Base-by-base conservation (phyloP, 2,888 invertebrate species). In the Tortricodes alternella region DNA sequence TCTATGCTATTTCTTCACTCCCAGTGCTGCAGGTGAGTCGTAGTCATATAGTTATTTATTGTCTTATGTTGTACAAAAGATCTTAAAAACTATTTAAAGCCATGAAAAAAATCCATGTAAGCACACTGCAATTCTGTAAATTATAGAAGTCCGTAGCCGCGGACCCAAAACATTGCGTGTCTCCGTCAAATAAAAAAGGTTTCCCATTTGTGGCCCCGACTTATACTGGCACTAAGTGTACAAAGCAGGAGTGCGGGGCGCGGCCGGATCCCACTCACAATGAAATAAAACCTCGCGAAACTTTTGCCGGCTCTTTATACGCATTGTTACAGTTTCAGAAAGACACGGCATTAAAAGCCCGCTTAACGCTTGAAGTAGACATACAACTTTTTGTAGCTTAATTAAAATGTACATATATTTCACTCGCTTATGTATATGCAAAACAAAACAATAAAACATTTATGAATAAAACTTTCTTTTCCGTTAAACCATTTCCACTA, bases 171-270 rank as follows among this genome's bases (percentile, higher is more conserved):
- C 70, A 70, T 68, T 65, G 69, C 71, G 68, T 72, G 73, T 70
- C 66, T 64, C 62, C 68, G 68, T 62, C 67, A 70, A 77, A 80
- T 76, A 79, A 76, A 77, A 78, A 74, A 72, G 68, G 70, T 80
- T 81, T 82, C 70, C 74, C 77, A 83, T 81, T 80, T 72, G 73
- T 71, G 69, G 72, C 67, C 76, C 73, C 74, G 76, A 79, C 77
- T 82, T 79, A 77, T 72, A 72, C 71, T 68, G 65, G 67, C 74
- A 73, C 72, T 79, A 73, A 77, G 75, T 76, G 77, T 74, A 79
- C 76, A 76, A 81, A 80, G 79, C 49, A 56, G 37, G 24, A 56
- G 82, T 80, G 76, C 70, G 71, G 66, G 65, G 61, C 67, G 71
- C 69, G 76, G 76, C 74, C 71, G 65, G 74, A 72, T 71, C 71